Percentiles rank a stretch among this genome's conserved stretches.
Conservation (phyloP, 2,797 vertebrate species). For the Gallinago stenura region DNA sequence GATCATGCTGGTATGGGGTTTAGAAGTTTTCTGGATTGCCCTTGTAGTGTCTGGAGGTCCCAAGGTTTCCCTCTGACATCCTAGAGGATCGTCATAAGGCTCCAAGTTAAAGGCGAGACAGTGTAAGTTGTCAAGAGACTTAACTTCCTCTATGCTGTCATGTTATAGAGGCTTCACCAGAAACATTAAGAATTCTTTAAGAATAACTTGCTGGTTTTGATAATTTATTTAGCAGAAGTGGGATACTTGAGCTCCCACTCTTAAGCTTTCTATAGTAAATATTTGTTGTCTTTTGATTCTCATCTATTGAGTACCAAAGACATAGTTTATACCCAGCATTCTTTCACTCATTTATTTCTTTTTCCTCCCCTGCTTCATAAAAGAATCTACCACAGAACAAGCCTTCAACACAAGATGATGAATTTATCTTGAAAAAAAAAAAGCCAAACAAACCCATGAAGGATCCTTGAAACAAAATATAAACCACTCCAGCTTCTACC, state of each 20-base stretch:
- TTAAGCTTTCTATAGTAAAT: not conserved
- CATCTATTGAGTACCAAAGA: not conserved
- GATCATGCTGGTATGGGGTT: not conserved
- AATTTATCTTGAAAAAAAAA: not conserved
- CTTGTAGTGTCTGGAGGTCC: not conserved
- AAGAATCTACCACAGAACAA: not conserved
- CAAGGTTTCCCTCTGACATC: not conserved
- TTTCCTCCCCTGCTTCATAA: not conserved
- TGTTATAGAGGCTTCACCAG: not conserved
- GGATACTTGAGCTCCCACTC: not conserved
- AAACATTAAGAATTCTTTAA: not conserved
- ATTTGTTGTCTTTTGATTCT: not conserved
- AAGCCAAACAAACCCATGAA: not conserved
- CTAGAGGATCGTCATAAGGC: not conserved
- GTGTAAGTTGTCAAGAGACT: not conserved
- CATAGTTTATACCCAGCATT: not conserved
- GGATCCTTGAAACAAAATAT: not conserved
- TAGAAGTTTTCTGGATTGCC: not conserved
- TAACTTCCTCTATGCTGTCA: not conserved
- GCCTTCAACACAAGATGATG: not conserved
- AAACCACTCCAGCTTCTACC: not conserved
- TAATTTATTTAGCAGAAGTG: conserved; percentile 18
- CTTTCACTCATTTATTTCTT: not conserved
- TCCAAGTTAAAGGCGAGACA: not conserved
- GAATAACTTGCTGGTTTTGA: not conserved